Evolutionary conservation across 1,140 invertebrate species (phyloP).

Genomic region (Sarcophaga peregrina): DNA sequence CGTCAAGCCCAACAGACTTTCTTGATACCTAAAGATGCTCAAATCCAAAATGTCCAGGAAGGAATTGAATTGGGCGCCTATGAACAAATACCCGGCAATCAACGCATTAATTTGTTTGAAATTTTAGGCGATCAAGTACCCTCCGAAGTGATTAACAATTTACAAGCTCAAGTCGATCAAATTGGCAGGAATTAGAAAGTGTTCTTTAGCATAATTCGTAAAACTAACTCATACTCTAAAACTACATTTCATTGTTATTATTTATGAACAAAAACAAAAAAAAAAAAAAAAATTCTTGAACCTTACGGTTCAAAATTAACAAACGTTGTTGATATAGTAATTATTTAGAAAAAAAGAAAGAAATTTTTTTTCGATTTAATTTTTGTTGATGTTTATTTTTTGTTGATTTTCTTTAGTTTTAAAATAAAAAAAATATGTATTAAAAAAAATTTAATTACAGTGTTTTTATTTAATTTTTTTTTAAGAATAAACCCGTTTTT

Average conservation of each 20-base stretch:
- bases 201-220: neutral
- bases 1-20: conserved; percentile 84
- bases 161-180: conserved; percentile 83
- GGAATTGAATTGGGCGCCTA: conserved; percentile 85
- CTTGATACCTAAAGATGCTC: conserved; percentile 85
- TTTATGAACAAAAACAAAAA: conserved; percentile 17
- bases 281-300: neutral
- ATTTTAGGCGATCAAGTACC: conserved; percentile 85
- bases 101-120: conserved; percentile 82
- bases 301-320: neutral
- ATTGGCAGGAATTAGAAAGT: conserved; percentile 74
- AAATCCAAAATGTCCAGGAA: conserved; percentile 85
- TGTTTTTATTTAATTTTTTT: no score
- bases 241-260: conserved; percentile 31
- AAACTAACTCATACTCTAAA: conserved; percentile 13
- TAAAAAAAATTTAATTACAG: conserved; percentile 8
- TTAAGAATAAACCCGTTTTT: no score
- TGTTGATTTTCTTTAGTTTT: no score
- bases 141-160: conserved; percentile 86
- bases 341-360: neutral
- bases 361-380: neutral
- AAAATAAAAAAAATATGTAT: neutral
- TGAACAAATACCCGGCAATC: conserved; percentile 84
- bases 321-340: conserved; percentile 8
- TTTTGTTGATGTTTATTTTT: neutral